Percentiles rank a stretch among this genome's conserved stretches.
These are phyloP conservation scores for Mus musculus DNA, from an alignment of 2,113 vertebrate species.

Conservation along the genomic window DNA sequence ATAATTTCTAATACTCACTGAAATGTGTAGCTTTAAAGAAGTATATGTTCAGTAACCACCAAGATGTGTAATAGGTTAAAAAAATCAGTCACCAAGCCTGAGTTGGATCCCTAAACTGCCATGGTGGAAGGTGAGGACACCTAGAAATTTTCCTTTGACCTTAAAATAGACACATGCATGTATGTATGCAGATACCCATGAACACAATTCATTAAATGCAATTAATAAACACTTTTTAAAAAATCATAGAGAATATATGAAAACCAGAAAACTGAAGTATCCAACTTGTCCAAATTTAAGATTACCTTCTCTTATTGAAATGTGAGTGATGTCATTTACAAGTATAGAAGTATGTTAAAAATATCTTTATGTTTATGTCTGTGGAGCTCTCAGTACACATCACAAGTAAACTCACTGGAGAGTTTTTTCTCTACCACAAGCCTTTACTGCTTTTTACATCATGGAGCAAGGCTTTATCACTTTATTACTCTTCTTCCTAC, in stretches of 20 bases:
- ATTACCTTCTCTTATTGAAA: neutral
- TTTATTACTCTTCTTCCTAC: neutral
- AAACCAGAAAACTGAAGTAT: neutral
- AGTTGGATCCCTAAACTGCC: neutral
- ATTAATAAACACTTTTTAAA: neutral
- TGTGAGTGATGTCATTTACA: neutral
- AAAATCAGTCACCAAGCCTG: rapidly evolving
- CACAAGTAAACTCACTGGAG: too few species aligned
- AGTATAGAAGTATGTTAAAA: neutral
- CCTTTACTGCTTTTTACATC: neutral
- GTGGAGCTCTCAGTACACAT: too few species aligned
- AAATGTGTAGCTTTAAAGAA: neutral
- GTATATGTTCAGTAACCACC: neutral
- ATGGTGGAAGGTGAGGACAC: neutral
- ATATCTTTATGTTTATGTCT: neutral
- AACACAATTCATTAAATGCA: neutral
- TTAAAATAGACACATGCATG: rapidly evolving
- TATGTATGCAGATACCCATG: neutral
- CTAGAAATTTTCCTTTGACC: too few species aligned
- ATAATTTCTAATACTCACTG: neutral
- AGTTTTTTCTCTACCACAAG: neutral
- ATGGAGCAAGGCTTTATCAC: neutral
- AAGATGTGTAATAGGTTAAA: rapidly evolving
- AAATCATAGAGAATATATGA: neutral
- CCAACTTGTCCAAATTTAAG: neutral